Evolutionary conservation across 1,140 invertebrate species (phyloP), one percentile per base, ranked within the genome.

Genomic region (Leptinotarsa undecemlineata): DNA sequence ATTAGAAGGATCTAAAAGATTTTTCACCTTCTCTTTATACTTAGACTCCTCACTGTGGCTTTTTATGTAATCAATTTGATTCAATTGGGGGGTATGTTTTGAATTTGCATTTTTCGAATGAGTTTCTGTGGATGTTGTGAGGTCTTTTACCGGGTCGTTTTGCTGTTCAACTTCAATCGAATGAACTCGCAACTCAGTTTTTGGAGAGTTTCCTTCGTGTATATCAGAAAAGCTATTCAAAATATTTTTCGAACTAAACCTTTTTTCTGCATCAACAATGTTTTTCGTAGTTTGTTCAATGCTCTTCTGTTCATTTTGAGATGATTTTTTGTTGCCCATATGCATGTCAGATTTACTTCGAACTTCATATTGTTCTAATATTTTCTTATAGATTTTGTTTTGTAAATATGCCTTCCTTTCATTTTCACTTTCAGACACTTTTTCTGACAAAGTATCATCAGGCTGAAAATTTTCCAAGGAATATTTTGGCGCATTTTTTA

Each of bases 1-100:
- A 8, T 23, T 64, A 4, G 63, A 17, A 20, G 63, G 63, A 11
- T 64, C 63, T 19, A 64, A 20, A 14, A 64, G 3, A 64, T 20
- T 64, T 64, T 64, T 64, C 20, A 64, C 17, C 15, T 64, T 64
- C 19, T 20, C 20, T 21, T 64, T 20, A 20, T 64, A 64, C 51
- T 4, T 19, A 57, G 4, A 17, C 51, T 57, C 51, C 15, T 17
- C n/a, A 57, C 15, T 57, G 6, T 57, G 51, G 3, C n/a, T 57
- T 17, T 15, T 57, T 4, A 17, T 19, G 3, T 17, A 15, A 57
- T 57, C 51, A 17, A 15, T 19, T 57, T 57, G 15, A 57, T 57
- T 57, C 15, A 17, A n/a, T 17, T 15, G 15, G n/a, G 15, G 15
- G 1, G 4, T 19, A 11, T 42, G 33, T 42, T 42, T 42, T 11